Conservation (phyloP, 2,888 invertebrate species). For the Chalcis sispes region DNA sequence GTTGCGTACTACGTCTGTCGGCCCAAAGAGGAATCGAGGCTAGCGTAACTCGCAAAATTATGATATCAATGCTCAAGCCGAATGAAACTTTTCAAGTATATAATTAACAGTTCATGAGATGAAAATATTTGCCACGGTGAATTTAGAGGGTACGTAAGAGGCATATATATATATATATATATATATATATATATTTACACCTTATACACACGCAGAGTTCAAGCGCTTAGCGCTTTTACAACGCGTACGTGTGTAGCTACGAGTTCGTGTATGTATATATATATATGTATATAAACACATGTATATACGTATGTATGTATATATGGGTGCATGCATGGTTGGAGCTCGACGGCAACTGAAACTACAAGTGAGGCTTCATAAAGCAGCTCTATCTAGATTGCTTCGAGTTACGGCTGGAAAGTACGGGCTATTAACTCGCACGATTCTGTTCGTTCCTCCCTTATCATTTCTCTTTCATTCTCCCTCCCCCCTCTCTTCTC, state of each 20-base stretch:
- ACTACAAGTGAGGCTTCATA: slow-evolving; percentile 42
- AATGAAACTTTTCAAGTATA: slow-evolving; percentile 21
- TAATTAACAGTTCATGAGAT: slow-evolving; percentile 43
- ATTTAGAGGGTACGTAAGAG: slow-evolving; percentile 10
- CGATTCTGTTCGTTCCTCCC: slow-evolving; percentile 44
- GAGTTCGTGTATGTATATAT: neutral
- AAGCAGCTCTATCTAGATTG: slow-evolving; percentile 64
- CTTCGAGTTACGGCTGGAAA: slow-evolving; percentile 64
- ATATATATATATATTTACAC: neutral
- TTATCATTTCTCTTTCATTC: slow-evolving; percentile 28
- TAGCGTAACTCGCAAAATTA: neutral
- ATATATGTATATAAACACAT: neutral
- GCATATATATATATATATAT: neutral
- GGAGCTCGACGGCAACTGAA: neutral
- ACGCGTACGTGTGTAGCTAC: too few relatives aligned
- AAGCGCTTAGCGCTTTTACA: too few relatives aligned
- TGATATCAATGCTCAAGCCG: neutral
- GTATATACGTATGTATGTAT: neutral
- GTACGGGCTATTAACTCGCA: slow-evolving; percentile 67
- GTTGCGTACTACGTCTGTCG: too few relatives aligned
- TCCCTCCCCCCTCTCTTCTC: too few relatives aligned
- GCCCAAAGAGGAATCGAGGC: too few relatives aligned
- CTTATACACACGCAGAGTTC: neutral
- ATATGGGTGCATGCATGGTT: neutral
- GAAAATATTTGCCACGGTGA: slow-evolving; percentile 43